Evolutionary conservation across 2,888 invertebrate genomes (phyloP), one percentile per base, ranked within the genome.

Genomic region (Pristionchus entomophagus): DNA sequence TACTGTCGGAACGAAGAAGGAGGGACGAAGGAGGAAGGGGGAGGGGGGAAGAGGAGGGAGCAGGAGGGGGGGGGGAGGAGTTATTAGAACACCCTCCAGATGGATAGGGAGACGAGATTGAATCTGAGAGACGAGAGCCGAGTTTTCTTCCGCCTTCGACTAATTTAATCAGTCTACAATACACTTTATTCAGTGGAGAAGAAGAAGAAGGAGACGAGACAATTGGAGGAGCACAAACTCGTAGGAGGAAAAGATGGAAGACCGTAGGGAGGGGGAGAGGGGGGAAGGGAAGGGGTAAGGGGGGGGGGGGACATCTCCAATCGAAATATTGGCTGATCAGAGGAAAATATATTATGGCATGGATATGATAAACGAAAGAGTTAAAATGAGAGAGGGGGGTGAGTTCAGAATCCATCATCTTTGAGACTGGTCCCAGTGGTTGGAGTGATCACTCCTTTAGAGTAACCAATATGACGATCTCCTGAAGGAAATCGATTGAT

Each of bases 381-480:
- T 45, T 5, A 26, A 22, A 12, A 22, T 8, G 22, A 59, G 22
- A 59, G 6, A 8, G 59, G 19, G 59, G 19, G 10, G 29, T 22
- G 59, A 22, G 29, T 26, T 80, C 80, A 80, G 51, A 80, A 80
- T 41, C 80, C 80, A 49, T 80, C 80, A 26, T 80, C 80, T 51
- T 80, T 80, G 19, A 51, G 8, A n/a, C 51, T 26, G 12, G 10
- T 26, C 41, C 41, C 73, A 80, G 29, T 49, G 29, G 80, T 35
- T 5, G 80, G 80, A 80, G 80, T 80, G 32, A 49, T 29, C 1
- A 80, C 80, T 80, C 80, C 80, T 12, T 80, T 80, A 5, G 80
- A 80, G 51, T 80, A 80, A 12, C 80, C 32, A 51, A 51, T 80
- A 3, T 80, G 32, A 51, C 80, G 49, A 51, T 49, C 78, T 78